Percentiles rank a stretch among this genome's conserved stretches.
These are phyloP conservation scores for Ceyx melanurus DNA, from an alignment of 2,113 vertebrate genomes.

Conservation along the genomic window DNA sequence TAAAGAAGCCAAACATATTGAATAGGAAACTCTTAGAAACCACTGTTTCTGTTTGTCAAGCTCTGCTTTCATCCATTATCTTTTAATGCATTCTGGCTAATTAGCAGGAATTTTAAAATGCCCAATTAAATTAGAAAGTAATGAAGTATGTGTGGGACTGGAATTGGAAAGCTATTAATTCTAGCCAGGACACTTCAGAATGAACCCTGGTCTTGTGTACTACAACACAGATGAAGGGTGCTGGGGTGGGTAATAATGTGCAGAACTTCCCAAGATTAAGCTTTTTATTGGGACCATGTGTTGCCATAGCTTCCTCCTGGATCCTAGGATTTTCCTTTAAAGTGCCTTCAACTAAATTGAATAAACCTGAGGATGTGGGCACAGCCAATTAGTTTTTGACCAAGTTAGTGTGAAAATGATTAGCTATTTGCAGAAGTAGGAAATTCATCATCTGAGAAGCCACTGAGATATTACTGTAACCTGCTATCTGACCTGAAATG, in stretches of 20 bases:
- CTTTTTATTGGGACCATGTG: background rate
- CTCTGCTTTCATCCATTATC: background rate
- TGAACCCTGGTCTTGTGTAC: background rate
- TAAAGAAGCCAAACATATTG: no score
- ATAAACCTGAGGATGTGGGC: background rate
- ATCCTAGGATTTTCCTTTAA: background rate
- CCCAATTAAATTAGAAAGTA: background rate
- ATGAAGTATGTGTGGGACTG: background rate
- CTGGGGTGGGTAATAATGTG: background rate
- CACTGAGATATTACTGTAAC: background rate
- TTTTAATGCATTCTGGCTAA: background rate
- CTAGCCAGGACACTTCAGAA: background rate
- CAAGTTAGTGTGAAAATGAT: background rate
- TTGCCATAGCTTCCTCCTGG: background rate
- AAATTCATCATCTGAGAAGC: background rate
- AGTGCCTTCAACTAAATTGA: background rate
- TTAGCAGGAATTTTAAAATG: background rate
- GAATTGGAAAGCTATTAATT: background rate
- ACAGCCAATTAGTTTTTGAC: background rate
- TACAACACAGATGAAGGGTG: background rate
- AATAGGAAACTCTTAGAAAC: background rate
- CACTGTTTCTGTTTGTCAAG: background rate
- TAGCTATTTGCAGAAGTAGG: background rate
- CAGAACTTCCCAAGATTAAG: background rate
- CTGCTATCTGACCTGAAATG: background rate